Percentiles rank a stretch among this genome's conserved stretches.
Conservation (phyloP, 1,140 invertebrate species). For the Hyles vespertilio region DNA sequence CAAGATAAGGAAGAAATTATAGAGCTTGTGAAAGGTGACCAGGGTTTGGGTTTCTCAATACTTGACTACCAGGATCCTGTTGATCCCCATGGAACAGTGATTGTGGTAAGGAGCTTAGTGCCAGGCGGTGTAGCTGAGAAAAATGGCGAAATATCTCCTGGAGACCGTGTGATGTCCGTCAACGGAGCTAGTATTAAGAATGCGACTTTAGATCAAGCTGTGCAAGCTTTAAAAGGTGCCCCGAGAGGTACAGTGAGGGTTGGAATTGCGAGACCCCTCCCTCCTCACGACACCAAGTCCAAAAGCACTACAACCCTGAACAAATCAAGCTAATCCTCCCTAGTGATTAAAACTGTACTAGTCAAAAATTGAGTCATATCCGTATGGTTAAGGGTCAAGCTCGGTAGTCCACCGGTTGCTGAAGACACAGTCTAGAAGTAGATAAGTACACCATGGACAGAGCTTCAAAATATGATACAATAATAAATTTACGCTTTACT, state of each 20-base stretch:
- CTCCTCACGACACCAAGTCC: conserved; percentile 61
- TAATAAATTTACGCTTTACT: conserved; percentile 66
- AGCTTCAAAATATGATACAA: conserved; percentile 43
- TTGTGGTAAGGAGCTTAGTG: conserved; percentile 95
- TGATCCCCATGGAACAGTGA: conserved; percentile 92
- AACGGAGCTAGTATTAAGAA: conserved; percentile 92
- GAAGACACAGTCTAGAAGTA: not conserved
- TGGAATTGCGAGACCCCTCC: conserved; percentile 76
- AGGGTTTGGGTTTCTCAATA: conserved; percentile 96
- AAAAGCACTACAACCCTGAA: conserved; percentile 63
- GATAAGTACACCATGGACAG: not conserved
- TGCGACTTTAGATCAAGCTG: conserved; percentile 92
- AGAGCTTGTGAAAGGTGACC: conserved; percentile 90
- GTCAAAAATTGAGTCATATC: conserved; percentile 69
- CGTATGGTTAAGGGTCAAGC: conserved; percentile 43
- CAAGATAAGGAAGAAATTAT: conserved; percentile 91
- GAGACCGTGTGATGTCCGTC: conserved; percentile 92
- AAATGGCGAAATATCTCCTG: conserved; percentile 92
- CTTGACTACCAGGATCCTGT: conserved; percentile 95
- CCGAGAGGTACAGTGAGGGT: conserved; percentile 88
- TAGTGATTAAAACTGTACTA: conserved; percentile 52
- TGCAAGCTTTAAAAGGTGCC: conserved; percentile 91
- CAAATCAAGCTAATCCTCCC: conserved; percentile 60
- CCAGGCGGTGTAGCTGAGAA: conserved; percentile 93
- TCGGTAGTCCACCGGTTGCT: not conserved